A percentile compares a stretch with the other conserved stretches of the same genome.
These are phyloP conservation scores for Pseudomyrmex pallidus DNA, from an alignment of 1,140 invertebrate genomes.

Conservation along the genomic window DNA sequence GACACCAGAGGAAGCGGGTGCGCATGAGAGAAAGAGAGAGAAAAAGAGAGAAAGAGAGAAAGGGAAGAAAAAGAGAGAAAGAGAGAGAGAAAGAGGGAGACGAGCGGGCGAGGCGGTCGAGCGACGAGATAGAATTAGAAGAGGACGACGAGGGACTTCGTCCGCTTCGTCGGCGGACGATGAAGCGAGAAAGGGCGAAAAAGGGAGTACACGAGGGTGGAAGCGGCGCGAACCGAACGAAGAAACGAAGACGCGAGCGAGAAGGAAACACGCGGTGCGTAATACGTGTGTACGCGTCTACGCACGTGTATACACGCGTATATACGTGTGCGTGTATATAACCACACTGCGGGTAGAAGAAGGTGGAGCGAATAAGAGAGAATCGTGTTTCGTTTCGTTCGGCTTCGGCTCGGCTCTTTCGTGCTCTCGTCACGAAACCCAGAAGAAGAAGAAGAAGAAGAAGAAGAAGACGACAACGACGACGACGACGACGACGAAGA, in stretches of 20 bases:
- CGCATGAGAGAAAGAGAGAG: too few species aligned
- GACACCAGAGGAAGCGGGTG: slow-evolving; percentile 35
- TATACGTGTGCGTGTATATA: slow-evolving; percentile 30
- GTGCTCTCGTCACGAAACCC: slow-evolving; percentile 76
- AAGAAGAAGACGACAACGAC: slow-evolving; percentile 43
- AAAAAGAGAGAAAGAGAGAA: too few species aligned
- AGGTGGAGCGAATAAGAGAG: slow-evolving; percentile 77
- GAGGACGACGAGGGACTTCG: slow-evolving; percentile 73
- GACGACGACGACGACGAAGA: slow-evolving; percentile 11
- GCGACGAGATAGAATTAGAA: slow-evolving; percentile 85
- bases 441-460: slow-evolving; percentile 67
- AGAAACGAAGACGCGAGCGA: slow-evolving; percentile 47
- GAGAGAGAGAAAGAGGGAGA: slow-evolving; percentile 68
- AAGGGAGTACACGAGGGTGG: slow-evolving; percentile 58
- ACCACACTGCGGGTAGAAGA: slow-evolving; percentile 63
- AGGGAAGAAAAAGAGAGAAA: too few species aligned
- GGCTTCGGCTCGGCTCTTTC: slow-evolving; percentile 75
- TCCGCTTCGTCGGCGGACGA: slow-evolving; percentile 58
- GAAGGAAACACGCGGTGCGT: slow-evolving; percentile 32
- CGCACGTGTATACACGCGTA: slow-evolving; percentile 16
- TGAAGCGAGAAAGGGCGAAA: slow-evolving; percentile 68
- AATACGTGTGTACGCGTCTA: not conserved
- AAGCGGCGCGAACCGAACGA: slow-evolving; percentile 40
- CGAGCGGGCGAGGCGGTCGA: slow-evolving; percentile 77
- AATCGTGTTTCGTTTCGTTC: slow-evolving; percentile 80